A percentile compares a stretch with the other conserved stretches of the same genome.
phyloP scores from a whole-genome alignment of 2,888 invertebrate species.

The Sylvicola cinctus region DNA sequence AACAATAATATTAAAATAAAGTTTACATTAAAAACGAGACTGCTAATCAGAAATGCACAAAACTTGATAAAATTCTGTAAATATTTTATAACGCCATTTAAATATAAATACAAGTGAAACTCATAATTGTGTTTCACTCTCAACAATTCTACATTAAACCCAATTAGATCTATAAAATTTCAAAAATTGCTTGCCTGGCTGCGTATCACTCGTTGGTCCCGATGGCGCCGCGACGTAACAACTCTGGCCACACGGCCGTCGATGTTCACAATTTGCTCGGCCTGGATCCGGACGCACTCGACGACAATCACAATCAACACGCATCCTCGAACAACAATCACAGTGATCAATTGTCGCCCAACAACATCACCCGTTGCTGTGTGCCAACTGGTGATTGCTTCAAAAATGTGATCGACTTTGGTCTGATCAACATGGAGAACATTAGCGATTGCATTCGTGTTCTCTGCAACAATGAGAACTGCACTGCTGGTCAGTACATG shows the following conservation, averaged over 20 bases:
- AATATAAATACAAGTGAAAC: no score
- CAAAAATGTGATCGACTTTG: constrained; percentile 31
- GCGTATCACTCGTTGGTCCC: constrained; percentile 15
- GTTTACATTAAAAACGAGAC: no score
- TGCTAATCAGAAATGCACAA: no score
- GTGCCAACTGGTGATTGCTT: constrained; percentile 65
- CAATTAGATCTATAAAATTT: constrained; percentile 4
- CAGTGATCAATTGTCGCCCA: constrained; percentile 15
- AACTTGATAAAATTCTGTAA: no score
- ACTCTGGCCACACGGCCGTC: constrained; percentile 4
- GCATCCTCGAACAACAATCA: constrained; percentile 3
- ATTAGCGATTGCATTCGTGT: constrained; percentile 69
- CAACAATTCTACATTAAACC: no score
- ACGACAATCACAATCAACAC: constrained; percentile 3
- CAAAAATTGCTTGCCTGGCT: constrained; percentile 14
- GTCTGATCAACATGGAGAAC: constrained; percentile 41
- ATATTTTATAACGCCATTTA: no score
- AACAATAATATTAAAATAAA: no score
- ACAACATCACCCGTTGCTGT: constrained; percentile 48
- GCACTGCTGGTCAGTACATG: constrained; percentile 78
- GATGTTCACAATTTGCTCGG: constrained; percentile 23
- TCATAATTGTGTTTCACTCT: no score
- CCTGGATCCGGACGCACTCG: constrained; percentile 7
- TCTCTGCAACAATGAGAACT: constrained; percentile 86
- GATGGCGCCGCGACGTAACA: constrained; percentile 34